Conservation (phyloP, 2,113 vertebrate genomes). For the Alethe castanea region DNA sequence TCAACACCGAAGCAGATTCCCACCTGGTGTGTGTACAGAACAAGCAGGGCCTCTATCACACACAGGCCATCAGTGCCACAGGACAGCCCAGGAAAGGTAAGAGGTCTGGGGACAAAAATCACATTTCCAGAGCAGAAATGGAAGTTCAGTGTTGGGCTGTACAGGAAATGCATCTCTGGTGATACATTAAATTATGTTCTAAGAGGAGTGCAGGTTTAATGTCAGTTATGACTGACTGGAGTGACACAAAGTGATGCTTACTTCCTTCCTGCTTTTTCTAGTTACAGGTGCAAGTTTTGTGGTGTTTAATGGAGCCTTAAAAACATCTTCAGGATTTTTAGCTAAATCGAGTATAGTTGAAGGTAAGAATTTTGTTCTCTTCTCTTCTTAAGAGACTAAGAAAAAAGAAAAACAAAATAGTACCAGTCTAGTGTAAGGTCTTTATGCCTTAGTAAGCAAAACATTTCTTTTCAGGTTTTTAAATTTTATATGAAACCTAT, state of each 20-base stretch:
- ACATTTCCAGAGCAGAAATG: neutral
- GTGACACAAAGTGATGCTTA: neutral
- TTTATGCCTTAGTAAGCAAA: neutral
- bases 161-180: neutral
- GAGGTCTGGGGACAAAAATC: neutral
- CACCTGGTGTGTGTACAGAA: conserved; percentile 92
- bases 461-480: neutral
- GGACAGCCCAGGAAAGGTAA: conserved; percentile 87
- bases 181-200: too few species aligned
- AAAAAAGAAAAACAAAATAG: neutral
- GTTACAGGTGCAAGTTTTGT: conserved; percentile 97
- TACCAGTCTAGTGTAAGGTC: neutral
- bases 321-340: conserved; percentile 90
- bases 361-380: conserved; percentile 74
- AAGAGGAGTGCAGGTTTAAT: neutral
- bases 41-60: conserved; percentile 86
- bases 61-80: conserved; percentile 84
- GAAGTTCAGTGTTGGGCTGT: neutral
- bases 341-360: conserved; percentile 96
- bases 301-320: conserved; percentile 93
- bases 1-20: conserved; percentile 89
- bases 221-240: neutral
- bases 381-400: neutral
- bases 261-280: conserved; percentile 38
- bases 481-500: neutral